Evolutionary conservation across 2,888 invertebrate genomes (phyloP).

Genomic region (Synergus itoensis): DNA sequence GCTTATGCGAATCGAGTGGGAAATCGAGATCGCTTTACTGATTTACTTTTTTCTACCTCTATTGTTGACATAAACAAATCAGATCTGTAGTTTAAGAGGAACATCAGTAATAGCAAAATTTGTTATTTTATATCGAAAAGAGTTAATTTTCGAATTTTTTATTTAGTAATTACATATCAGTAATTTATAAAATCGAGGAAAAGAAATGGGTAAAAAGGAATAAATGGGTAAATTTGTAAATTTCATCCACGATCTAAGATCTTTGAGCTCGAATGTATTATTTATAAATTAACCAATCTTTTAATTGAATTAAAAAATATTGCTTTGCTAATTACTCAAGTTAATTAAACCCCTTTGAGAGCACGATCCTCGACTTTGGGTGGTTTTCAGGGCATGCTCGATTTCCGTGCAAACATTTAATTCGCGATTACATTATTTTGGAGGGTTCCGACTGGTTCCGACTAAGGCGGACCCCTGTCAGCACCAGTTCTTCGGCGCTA

Average conservation of each 20-base stretch:
- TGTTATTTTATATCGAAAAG: not conserved
- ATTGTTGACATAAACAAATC: not conserved
- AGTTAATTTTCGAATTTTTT: not conserved
- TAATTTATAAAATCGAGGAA: too few relatives aligned
- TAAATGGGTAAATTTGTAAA: too few relatives aligned
- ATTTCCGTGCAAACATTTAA: conserved; percentile 72
- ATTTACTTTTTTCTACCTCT: conserved; percentile 35
- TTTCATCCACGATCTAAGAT: too few relatives aligned
- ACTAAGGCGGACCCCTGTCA: conserved; percentile 62
- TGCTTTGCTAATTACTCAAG: not conserved
- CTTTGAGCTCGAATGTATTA: too few relatives aligned
- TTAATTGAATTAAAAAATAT: not conserved
- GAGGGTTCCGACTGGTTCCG: conserved; percentile 52
- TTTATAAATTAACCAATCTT: too few relatives aligned
- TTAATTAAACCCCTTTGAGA: conserved; percentile 26
- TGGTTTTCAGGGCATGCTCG: conserved; percentile 23
- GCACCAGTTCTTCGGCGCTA: conserved; percentile 61
- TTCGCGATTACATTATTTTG: conserved; percentile 73
- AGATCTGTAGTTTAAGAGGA: not conserved
- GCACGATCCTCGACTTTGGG: conserved; percentile 21
- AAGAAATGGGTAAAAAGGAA: too few relatives aligned
- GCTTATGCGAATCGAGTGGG: conserved; percentile 46
- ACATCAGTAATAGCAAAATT: not conserved
- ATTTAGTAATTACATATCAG: not conserved
- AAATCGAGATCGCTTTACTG: conserved; percentile 42